Percentiles rank a stretch among this genome's conserved stretches.
These are phyloP conservation scores for Lateolabrax maculatus DNA, from an alignment of 2,797 vertebrate species.

Conservation along the genomic window DNA sequence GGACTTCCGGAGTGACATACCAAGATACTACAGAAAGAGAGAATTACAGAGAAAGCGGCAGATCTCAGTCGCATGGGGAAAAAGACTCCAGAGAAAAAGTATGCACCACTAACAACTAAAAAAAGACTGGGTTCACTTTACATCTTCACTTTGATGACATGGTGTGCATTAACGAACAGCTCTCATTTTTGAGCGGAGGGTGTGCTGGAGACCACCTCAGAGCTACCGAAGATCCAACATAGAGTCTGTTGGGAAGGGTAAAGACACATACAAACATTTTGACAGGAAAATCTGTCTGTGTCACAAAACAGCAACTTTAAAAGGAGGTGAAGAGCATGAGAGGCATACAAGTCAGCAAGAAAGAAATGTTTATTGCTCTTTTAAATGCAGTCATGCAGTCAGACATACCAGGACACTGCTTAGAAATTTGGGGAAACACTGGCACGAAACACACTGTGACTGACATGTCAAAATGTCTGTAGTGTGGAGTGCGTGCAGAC, in stretches of 20 bases:
- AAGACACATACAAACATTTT: constrained; percentile 57
- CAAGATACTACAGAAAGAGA: constrained; percentile 1
- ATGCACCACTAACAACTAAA: not conserved
- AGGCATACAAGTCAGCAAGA: constrained; percentile 46
- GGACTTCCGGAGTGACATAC: not conserved
- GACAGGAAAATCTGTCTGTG: constrained; percentile 49
- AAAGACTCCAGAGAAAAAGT: not conserved
- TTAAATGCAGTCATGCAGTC: constrained; percentile 75
- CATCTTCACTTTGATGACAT: constrained; percentile 15
- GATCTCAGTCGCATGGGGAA: not conserved
- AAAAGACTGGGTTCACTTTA: constrained; percentile 5
- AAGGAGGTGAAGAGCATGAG: constrained; percentile 43
- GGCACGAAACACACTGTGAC: constrained; percentile 57
- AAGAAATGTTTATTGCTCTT: constrained; percentile 66
- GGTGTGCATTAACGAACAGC: constrained; percentile 26
- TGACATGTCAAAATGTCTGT: constrained; percentile 64
- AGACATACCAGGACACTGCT: constrained; percentile 57
- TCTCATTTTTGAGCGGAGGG: constrained; percentile 18
- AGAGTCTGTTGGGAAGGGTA: constrained; percentile 10
- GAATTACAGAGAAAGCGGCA: constrained; percentile 10
- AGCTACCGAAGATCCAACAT: constrained; percentile 24
- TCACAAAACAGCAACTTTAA: constrained; percentile 60
- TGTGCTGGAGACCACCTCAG: constrained; percentile 51
- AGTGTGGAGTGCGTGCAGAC: constrained; percentile 48
- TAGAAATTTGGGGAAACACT: constrained; percentile 60